phyloP scores from a whole-genome alignment of 1,140 invertebrate species.

The Doryteuthis pealeii region DNA sequence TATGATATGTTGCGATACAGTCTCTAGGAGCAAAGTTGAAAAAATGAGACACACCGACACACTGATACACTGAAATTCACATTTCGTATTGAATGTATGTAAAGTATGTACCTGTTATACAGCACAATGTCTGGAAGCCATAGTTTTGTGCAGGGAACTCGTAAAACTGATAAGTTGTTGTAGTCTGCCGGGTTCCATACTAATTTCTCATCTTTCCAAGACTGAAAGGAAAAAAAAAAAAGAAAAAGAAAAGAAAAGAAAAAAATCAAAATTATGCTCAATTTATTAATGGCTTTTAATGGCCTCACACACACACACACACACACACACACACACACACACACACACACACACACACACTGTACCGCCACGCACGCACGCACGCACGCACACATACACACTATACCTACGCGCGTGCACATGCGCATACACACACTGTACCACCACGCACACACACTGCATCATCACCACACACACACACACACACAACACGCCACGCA shows the following conservation, averaged over 20 bases:
- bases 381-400: not conserved
- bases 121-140: conserved; percentile 68
- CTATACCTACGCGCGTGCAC: not conserved
- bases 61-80: too few species aligned
- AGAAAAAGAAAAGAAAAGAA: not conserved
- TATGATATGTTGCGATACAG: too few species aligned
- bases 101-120: conserved; percentile 63
- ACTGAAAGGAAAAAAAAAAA: conserved; percentile 48
- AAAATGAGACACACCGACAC: too few species aligned
- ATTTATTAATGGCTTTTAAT: not conserved
- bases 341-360: not conserved
- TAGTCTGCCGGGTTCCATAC: conserved; percentile 64
- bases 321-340: not conserved
- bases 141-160: conserved; percentile 64
- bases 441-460: too few species aligned
- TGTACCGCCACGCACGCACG: not conserved
- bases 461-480: too few species aligned
- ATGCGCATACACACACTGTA: not conserved
- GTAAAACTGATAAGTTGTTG: conserved; percentile 61
- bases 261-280: not conserved
- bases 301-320: not conserved
- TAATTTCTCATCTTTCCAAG: conserved; percentile 65
- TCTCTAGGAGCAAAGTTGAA: too few species aligned
- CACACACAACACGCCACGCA: too few species aligned
- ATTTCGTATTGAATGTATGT: too few species aligned